These are phyloP conservation scores for Epizoanthus ramosus DNA, from an alignment of 92 coral and sea anemone species.

Conservation along the genomic window DNA sequence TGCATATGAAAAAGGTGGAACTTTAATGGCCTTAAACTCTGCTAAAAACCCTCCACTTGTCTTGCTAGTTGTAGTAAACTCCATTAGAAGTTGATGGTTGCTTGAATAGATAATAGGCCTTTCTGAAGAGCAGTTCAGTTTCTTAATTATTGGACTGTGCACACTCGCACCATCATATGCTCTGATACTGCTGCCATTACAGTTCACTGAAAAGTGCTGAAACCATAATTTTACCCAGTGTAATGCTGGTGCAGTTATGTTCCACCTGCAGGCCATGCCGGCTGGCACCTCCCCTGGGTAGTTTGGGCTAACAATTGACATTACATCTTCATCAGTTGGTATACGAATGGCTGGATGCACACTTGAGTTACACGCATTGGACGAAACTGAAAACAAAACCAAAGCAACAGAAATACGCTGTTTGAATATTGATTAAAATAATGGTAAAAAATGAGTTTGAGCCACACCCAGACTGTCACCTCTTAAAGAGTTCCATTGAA, in stretches of 20 bases:
- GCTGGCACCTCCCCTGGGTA: not conserved
- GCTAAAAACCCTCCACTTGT: not conserved
- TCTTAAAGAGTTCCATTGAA: no score
- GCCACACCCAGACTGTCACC: no score
- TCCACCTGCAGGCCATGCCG: conserved; percentile 17
- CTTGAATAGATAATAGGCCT: conserved; percentile 12
- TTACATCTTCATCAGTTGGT: conserved; percentile 3
- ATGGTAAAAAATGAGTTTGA: no score
- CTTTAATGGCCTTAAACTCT: conserved; percentile 9
- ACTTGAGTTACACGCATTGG: conserved; percentile 27
- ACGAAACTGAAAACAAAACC: conserved; percentile 1
- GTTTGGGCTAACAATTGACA: conserved; percentile 18
- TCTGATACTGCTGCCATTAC: conserved; percentile 14
- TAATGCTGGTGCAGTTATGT: conserved; percentile 31
- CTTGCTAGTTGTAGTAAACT: not conserved
- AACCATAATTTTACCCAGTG: conserved; percentile 26
- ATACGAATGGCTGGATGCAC: not conserved
- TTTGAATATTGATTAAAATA: no score
- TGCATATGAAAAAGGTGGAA: conserved; percentile 21
- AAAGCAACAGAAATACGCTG: not conserved
- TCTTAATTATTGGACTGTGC: not conserved
- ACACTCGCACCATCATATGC: not conserved
- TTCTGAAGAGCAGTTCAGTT: conserved; percentile 6
- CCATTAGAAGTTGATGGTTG: conserved; percentile 9
- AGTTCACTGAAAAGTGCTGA: not conserved